These are phyloP conservation scores for Parnassius mnemosyne DNA, from an alignment of 2,888 invertebrate species.

Conservation along the genomic window DNA sequence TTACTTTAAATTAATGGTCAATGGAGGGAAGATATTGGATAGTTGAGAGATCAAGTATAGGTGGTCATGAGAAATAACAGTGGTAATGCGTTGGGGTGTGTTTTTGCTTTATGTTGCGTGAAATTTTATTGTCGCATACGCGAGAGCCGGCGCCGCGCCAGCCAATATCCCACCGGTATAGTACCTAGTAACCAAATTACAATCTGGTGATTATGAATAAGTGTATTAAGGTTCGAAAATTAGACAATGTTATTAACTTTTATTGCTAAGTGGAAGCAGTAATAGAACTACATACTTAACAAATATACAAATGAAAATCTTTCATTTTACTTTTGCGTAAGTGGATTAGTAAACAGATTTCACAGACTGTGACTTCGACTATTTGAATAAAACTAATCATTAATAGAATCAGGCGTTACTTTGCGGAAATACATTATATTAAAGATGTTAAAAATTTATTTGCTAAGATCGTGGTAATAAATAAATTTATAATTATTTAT, in stretches of 20 bases:
- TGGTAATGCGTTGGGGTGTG: conserved; percentile 74
- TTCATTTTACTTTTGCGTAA: no score
- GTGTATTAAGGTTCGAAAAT: conserved; percentile 8
- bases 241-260: conserved; percentile 18
- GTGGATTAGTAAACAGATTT: no score
- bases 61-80: conserved; percentile 59
- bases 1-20: conserved; percentile 23
- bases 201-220: conserved; percentile 25
- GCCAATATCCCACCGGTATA: conserved; percentile 26
- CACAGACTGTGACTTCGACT: no score
- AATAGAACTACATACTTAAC: not conserved
- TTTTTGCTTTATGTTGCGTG: conserved; percentile 80
- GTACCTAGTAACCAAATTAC: conserved; percentile 36
- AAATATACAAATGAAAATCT: not conserved
- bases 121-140: conserved; percentile 74
- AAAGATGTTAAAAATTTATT: no score
- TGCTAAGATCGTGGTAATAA: no score
- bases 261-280: conserved; percentile 13
- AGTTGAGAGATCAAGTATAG: conserved; percentile 43
- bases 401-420: no score
- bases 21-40: conserved; percentile 30
- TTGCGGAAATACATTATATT: no score
- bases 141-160: conserved; percentile 45
- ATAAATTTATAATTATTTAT: no score
- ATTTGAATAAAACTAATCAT: no score